Conservation (phyloP, 37 sponge, comb jelly and placozoan species). For the Cliona cf. orientalis region DNA sequence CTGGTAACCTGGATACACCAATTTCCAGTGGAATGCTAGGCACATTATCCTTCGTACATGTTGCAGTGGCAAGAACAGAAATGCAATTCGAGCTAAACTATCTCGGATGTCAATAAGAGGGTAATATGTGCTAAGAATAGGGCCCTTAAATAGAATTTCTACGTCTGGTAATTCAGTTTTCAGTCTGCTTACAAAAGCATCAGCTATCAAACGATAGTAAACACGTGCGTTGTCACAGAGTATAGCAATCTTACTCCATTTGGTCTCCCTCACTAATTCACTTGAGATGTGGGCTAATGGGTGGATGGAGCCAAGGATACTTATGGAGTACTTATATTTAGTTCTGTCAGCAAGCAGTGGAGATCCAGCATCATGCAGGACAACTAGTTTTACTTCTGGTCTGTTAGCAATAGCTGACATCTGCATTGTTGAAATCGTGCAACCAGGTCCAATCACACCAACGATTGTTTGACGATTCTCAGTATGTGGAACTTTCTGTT, state of each 20-base stretch:
- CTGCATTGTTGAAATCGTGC: background rate
- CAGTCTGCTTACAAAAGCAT: background rate
- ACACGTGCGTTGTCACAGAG: background rate
- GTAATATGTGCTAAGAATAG: background rate
- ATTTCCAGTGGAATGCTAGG: background rate
- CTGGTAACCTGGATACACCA: slow-evolving; percentile 9
- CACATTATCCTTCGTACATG: background rate
- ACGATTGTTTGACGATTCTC: background rate
- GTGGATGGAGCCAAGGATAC: background rate
- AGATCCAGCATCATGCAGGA: slow-evolving; percentile 3
- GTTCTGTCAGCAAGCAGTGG: slow-evolving; percentile 1
- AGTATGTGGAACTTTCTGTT: too few relatives aligned
- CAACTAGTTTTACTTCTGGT: background rate
- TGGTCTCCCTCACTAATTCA: background rate
- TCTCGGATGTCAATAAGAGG: background rate
- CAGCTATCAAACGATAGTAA: background rate
- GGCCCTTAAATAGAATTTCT: background rate
- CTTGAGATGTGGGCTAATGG: background rate
- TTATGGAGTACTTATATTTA: background rate
- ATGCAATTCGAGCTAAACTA: background rate
- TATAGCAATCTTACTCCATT: background rate
- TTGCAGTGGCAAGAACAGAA: background rate
- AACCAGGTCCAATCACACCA: slow-evolving; percentile 35
- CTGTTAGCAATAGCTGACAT: background rate
- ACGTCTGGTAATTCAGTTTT: background rate